Conservation (phyloP, 2,113 vertebrate species). For the Eira barbara region DNA sequence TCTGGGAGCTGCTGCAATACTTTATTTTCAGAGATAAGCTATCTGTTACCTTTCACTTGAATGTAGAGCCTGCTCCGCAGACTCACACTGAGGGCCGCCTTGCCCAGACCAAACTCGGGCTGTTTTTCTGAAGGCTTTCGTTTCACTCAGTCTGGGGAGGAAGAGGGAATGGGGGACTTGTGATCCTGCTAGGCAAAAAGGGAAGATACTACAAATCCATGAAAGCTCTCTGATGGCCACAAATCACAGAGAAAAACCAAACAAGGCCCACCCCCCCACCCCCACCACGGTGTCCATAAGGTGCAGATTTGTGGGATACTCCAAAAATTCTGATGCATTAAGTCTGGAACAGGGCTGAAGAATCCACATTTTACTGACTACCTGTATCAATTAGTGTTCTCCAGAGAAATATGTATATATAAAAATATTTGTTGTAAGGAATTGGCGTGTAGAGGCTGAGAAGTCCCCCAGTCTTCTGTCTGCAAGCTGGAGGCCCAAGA, state of each 20-base stretch:
- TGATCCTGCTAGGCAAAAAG: background rate
- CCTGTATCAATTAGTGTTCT: background rate
- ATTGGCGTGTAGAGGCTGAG: background rate
- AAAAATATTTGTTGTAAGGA: background rate
- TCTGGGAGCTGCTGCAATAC: background rate
- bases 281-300: background rate
- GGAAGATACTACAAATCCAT: background rate
- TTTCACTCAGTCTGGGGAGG: background rate
- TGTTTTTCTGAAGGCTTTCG: background rate
- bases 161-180: background rate
- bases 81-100: background rate
- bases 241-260: background rate
- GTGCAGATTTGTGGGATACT: background rate
- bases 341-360: background rate
- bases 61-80: background rate
- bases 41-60: background rate
- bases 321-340: background rate
- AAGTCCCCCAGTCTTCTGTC: background rate
- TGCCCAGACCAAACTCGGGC: background rate
- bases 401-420: background rate
- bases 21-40: background rate
- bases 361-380: background rate
- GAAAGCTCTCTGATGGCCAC: background rate
- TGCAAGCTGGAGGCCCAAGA: background rate
- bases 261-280: background rate